Percentiles rank a stretch among this genome's conserved stretches.
Conservation (phyloP, 2,797 vertebrate species). For the Lophius americanus region DNA sequence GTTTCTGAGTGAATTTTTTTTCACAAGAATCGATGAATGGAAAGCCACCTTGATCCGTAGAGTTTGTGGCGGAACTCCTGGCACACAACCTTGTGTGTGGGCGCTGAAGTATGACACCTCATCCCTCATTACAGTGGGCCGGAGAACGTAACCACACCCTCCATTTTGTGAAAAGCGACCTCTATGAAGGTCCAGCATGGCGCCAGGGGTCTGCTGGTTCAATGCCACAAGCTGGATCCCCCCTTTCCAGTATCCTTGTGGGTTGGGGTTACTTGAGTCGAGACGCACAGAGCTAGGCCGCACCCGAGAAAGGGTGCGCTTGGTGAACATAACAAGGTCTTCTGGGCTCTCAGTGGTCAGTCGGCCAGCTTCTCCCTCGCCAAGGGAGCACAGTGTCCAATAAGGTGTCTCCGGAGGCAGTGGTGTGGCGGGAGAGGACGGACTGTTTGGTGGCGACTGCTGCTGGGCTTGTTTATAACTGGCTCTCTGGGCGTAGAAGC, state of each 20-base stretch:
- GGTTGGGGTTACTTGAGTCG: constrained; percentile 97
- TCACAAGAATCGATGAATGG: too few relatives aligned
- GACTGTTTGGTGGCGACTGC: constrained; percentile 76
- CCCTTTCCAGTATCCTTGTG: constrained; percentile 97
- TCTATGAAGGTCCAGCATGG: constrained; percentile 96
- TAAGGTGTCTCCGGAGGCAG: constrained; percentile 63
- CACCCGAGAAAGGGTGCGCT: constrained; percentile 91
- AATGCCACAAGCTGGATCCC: constrained; percentile 97
- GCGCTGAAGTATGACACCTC: constrained; percentile 97
- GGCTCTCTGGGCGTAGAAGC: constrained; percentile 77
- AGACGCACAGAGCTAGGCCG: constrained; percentile 94
- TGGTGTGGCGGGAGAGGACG: constrained; percentile 76
- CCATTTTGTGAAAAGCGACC: constrained; percentile 97
- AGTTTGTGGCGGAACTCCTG: constrained; percentile 92
- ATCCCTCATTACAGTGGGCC: constrained; percentile 93
- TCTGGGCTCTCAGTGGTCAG: constrained; percentile 94
- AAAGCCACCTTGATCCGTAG: constrained; percentile 88
- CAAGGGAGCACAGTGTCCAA: constrained; percentile 94
- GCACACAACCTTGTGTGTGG: constrained; percentile 95
- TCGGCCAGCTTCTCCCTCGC: constrained; percentile 91
- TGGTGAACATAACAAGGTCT: constrained; percentile 96
- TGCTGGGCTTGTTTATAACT: constrained; percentile 67
- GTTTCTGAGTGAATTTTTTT: background rate
- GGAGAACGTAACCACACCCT: constrained; percentile 92
- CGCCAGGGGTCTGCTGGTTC: constrained; percentile 96